Base-by-base conservation (phyloP, 2,888 invertebrate species). In the Polydrusus tereticollis region DNA sequence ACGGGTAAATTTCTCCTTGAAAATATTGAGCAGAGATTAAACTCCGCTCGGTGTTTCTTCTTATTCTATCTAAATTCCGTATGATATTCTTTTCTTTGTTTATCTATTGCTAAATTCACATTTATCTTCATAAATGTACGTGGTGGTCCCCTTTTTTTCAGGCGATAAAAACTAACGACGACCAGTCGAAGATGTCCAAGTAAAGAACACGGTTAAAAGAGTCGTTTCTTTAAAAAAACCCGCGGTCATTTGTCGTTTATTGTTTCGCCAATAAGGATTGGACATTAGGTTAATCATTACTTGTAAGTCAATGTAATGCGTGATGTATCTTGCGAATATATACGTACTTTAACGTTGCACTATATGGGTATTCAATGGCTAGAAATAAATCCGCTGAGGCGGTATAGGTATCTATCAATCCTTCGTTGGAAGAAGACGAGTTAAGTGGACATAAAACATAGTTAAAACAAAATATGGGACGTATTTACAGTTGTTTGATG, bases 51-150 rank as follows among this genome's bases (percentile, higher is more conserved):
- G n/a, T n/a, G n/a, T n/a, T n/a, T n/a, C n/a, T n/a, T n/a, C n/a
- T n/a, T n/a, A n/a, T n/a, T n/a, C n/a, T n/a, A n/a, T n/a, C n/a
- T n/a, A n/a, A n/a, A n/a, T n/a, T n/a, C n/a, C n/a, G n/a, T n/a
- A n/a, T n/a, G n/a, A n/a, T n/a, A n/a, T 33, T 33, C 33, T 3
- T 6, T 1, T 33, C 33, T 33, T 7, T 33, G 10, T 33, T 33
- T 33, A 10, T 33, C 10, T 6, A 33, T 1, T 10, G 6, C 33
- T 6, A 5, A 33, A 33, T 33, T 33, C 33, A 38, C 65, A 65
- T 55, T 65, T 36, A 55, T 65, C 65, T 65, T 65, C 55, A 65
- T 65, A 65, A 65, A 65, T 65, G 55, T 65, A 63, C 45, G 38
- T n/a, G 55, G 65, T 65, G 65, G 65, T 65, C 65, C 55, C 55